Percentiles rank a stretch among this genome's conserved stretches.
These are phyloP conservation scores for Diuraphis noxia DNA, from an alignment of 1,140 invertebrate species.

Conservation along the genomic window DNA sequence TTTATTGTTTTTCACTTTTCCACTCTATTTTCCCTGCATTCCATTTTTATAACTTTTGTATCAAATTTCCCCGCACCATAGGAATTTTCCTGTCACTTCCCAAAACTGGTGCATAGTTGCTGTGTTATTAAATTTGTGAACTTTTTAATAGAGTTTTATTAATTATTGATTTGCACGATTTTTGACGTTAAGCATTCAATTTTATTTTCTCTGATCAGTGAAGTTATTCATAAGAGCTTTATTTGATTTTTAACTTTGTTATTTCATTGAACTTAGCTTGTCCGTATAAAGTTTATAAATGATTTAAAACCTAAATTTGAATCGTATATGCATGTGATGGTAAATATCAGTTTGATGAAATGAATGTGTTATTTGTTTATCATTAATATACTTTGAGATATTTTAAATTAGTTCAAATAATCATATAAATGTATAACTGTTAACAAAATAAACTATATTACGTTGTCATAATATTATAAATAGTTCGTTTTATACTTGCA, in stretches of 20 bases:
- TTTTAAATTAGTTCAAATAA: neutral
- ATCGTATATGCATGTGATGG: neutral
- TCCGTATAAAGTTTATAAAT: neutral
- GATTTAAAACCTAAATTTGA: neutral
- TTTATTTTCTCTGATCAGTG: neutral
- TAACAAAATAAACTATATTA: neutral
- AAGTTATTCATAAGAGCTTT: neutral
- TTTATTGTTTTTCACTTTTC: too few species aligned
- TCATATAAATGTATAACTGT: neutral
- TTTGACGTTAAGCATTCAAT: neutral
- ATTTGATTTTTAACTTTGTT: neutral
- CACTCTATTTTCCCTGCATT: too few species aligned
- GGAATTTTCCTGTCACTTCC: too few species aligned
- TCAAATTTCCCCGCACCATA: too few species aligned
- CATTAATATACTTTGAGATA: neutral
- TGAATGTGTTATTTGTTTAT: neutral
- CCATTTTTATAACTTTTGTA: too few species aligned
- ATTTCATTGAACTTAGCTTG: neutral
- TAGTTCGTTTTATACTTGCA: neutral
- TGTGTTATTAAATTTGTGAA: neutral
- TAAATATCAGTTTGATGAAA: neutral
- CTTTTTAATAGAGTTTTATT: neutral
- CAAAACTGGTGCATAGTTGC: too few species aligned
- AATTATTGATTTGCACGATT: neutral
- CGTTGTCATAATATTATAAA: neutral